Conservation (phyloP, 2,888 invertebrate genomes). For the Xestia rhomboidea region DNA sequence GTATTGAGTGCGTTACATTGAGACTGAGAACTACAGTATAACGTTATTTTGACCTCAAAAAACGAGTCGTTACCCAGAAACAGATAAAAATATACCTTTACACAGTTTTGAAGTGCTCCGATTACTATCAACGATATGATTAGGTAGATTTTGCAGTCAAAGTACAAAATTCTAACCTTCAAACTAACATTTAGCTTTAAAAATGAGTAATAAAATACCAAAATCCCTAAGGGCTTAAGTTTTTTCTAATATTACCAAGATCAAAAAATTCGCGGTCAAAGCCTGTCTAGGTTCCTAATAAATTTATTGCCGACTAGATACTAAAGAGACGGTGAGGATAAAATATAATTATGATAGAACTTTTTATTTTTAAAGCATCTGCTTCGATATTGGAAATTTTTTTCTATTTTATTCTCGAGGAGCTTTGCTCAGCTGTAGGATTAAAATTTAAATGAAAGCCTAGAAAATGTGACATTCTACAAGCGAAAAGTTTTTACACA, state of each 20-base stretch:
- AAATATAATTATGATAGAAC: constrained; percentile 33
- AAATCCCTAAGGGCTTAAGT: constrained; percentile 40
- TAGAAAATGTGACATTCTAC: not conserved
- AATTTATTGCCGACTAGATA: constrained; percentile 38
- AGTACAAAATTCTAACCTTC: not conserved
- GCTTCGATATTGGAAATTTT: not conserved
- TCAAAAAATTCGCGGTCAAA: constrained; percentile 36
- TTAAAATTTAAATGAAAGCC: too few relatives aligned
- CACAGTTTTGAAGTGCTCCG: not conserved
- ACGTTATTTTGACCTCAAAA: too few relatives aligned
- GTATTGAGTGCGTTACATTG: too few relatives aligned
- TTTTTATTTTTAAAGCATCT: constrained; percentile 5
- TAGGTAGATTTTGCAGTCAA: not conserved
- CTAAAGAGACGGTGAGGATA: constrained; percentile 14
- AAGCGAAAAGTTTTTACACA: not conserved
- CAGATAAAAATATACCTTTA: not conserved
- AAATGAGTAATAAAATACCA: constrained; percentile 42
- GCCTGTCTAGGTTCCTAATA: constrained; percentile 37
- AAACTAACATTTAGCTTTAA: not conserved
- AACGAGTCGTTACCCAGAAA: not conserved
- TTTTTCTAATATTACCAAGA: constrained; percentile 45
- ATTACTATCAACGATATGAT: not conserved
- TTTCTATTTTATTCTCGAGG: not conserved
- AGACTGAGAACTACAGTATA: too few relatives aligned
- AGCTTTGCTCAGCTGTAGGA: not conserved